Conservation (phyloP, 2,113 vertebrate genomes). For the Bubalus kerabau region DNA sequence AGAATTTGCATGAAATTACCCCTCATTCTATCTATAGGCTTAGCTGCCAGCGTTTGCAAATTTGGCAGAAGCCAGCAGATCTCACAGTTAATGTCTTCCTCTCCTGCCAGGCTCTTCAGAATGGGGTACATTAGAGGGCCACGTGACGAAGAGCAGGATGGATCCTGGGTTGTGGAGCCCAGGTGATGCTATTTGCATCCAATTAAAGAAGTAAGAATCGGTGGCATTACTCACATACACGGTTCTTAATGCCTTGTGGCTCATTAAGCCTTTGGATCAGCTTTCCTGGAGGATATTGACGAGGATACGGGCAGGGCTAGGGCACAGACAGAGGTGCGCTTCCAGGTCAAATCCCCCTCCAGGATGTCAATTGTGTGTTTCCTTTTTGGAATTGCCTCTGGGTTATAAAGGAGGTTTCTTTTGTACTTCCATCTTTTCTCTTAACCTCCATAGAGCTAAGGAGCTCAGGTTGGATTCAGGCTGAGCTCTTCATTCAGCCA, state of each 20-base stretch:
- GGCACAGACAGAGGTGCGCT: conserved; percentile 14
- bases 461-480: neutral
- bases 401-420: neutral
- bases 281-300: neutral
- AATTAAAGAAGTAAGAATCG: conserved; percentile 50
- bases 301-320: neutral
- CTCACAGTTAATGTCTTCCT: conserved; percentile 74
- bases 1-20: conserved; percentile 87
- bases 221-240: neutral
- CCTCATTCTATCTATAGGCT: conserved; percentile 77
- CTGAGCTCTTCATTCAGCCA: neutral
- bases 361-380: neutral
- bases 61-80: conserved; percentile 78
- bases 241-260: neutral
- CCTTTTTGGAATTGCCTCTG: conserved; percentile 24
- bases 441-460: neutral
- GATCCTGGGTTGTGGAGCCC: conserved; percentile 43
- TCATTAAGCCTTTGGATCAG: conserved; percentile 36
- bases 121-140: conserved; percentile 64
- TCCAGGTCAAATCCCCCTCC: neutral
- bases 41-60: conserved; percentile 73
- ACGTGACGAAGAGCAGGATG: conserved; percentile 64
- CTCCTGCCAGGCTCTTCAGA: conserved; percentile 78
- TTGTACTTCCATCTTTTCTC: neutral
- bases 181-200: conserved; percentile 64